A percentile compares a stretch with the other conserved stretches of the same genome.
Conservation (phyloP, 2,888 invertebrate genomes). For the Stramonita haemastoma region DNA sequence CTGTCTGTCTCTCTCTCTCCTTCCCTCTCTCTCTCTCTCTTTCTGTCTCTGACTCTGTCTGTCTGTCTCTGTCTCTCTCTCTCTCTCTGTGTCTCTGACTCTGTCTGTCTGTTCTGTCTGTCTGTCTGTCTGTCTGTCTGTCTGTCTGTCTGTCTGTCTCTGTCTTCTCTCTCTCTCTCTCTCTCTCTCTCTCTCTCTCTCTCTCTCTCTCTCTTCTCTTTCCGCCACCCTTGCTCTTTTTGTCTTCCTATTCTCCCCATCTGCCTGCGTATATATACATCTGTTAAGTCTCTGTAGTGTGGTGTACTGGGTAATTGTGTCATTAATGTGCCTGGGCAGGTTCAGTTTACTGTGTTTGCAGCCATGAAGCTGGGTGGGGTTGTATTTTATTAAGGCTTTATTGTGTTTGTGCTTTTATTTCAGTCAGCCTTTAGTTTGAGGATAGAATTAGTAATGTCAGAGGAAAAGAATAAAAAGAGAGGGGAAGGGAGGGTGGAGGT, state of each 20-base stretch:
- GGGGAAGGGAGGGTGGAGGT: too few species aligned
- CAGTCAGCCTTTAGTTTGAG: too few species aligned
- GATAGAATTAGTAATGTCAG: too few species aligned
- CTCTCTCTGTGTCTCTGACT: constrained; percentile 20
- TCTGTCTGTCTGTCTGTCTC: background rate
- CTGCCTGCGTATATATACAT: background rate
- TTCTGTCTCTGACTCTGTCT: background rate
- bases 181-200: constrained; percentile 12
- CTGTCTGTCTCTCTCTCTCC: background rate
- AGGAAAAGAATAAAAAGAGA: too few species aligned
- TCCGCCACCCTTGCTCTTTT: background rate
- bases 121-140: background rate
- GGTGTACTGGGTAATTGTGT: too few species aligned
- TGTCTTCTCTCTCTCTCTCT: background rate
- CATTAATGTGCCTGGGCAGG: too few species aligned
- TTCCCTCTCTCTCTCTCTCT: background rate
- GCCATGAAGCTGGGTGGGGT: too few species aligned
- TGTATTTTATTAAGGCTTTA: too few species aligned
- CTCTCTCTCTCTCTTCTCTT: background rate
- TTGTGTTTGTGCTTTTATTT: too few species aligned
- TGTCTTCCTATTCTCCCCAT: background rate
- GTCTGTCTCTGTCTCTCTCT: background rate
- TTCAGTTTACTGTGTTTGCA: too few species aligned
- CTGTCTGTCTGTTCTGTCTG: too few species aligned
- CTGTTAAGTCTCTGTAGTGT: too few species aligned